Evolutionary conservation across 2,888 invertebrate species (phyloP).

Genomic region (Amphiduros pacificus): DNA sequence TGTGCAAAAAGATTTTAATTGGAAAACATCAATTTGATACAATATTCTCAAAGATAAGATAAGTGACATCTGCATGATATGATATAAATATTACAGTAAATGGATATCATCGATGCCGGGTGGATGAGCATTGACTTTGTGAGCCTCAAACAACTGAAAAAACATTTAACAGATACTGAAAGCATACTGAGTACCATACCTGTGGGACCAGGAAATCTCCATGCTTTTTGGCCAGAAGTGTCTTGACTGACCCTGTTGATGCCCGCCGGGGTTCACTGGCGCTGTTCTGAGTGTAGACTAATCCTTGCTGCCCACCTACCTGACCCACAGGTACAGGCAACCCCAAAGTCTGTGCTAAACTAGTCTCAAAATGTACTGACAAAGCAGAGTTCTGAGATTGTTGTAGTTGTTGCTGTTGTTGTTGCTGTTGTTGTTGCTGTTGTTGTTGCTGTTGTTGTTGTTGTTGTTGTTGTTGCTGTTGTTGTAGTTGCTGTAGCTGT

Average conservation of each 20-base stretch:
- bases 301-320: neutral
- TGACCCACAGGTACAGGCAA: too few species aligned
- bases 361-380: neutral
- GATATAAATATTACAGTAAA: too few species aligned
- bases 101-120: too few species aligned
- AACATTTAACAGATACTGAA: too few species aligned
- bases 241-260: slow-evolving; percentile 18
- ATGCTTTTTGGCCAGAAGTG: slow-evolving; percentile 32
- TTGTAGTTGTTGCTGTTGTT: neutral
- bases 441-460: neutral
- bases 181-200: too few species aligned
- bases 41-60: too few species aligned
- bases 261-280: slow-evolving; percentile 7
- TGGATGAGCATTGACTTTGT: too few species aligned
- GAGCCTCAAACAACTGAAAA: too few species aligned
- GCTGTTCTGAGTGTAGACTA: neutral
- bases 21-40: too few species aligned
- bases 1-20: too few species aligned
- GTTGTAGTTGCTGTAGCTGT: neutral
- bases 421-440: neutral
- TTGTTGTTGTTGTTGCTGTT: neutral
- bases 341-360: neutral
- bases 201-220: slow-evolving; percentile 63
- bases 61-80: too few species aligned
- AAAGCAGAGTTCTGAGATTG: neutral